phyloP scores from a whole-genome alignment of 1,140 invertebrate species.

The Proctacanthus coquilletti region DNA sequence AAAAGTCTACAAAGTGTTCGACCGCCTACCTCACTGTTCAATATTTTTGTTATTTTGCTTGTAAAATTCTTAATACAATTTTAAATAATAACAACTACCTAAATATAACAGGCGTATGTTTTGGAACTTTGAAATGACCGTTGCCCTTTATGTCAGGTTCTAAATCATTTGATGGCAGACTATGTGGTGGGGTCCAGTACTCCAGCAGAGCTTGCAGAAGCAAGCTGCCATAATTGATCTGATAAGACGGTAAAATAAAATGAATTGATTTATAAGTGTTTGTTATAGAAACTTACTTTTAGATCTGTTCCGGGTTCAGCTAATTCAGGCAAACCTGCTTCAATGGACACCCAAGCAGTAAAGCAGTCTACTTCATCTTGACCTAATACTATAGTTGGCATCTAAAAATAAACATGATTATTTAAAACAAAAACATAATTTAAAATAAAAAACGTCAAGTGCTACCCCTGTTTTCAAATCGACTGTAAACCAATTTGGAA shows the following conservation, averaged over 20 bases:
- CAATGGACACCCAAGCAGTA: constrained; percentile 95
- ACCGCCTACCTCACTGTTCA: constrained; percentile 79
- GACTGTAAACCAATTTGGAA: constrained; percentile 99
- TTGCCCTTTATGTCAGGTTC: constrained; percentile 54
- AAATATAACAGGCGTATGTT: constrained; percentile 94
- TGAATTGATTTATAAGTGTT: background rate
- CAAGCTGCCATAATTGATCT: constrained; percentile 92
- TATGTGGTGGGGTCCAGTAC: constrained; percentile 69
- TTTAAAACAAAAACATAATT: constrained; percentile 1
- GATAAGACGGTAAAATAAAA: constrained; percentile 7
- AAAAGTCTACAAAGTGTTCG: constrained; percentile 62
- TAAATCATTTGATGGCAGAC: constrained; percentile 42
- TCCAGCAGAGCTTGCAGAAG: constrained; percentile 89
- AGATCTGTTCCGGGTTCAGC: constrained; percentile 63
- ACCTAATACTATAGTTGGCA: constrained; percentile 92
- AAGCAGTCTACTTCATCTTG: constrained; percentile 97
- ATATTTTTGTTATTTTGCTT: background rate
- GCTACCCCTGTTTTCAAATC: constrained; percentile 92
- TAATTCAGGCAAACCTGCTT: constrained; percentile 59
- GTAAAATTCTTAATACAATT: background rate
- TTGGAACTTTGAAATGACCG: constrained; percentile 81
- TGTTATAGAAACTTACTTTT: constrained; percentile 31
- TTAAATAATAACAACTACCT: constrained; percentile 39
- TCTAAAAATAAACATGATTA: constrained; percentile 37
- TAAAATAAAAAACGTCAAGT: constrained; percentile 1